Percentiles rank a stretch among this genome's conserved stretches.
Conservation (phyloP, 1,140 invertebrate genomes). For the Zaprionus tsacasi region DNA sequence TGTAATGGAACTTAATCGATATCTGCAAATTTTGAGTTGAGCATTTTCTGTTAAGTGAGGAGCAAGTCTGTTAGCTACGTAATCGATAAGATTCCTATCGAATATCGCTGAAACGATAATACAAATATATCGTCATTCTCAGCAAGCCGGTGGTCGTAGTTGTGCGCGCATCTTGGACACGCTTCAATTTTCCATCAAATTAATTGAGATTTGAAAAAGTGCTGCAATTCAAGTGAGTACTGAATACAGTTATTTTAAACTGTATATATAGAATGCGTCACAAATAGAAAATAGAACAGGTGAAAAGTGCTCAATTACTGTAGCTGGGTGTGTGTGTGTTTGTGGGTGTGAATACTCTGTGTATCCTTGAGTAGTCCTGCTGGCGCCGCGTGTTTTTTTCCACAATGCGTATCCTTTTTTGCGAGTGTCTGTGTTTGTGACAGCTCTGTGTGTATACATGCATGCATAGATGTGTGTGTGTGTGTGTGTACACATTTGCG, state of each 20-base stretch:
- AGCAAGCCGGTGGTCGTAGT: conserved; percentile 61
- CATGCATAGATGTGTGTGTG: not conserved
- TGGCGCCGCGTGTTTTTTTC: conserved; percentile 75
- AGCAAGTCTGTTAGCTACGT: not conserved
- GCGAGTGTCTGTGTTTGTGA: conserved; percentile 7
- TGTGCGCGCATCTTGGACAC: conserved; percentile 68
- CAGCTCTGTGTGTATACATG: conserved; percentile 35
- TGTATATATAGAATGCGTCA: not conserved
- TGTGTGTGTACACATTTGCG: conserved; percentile 35
- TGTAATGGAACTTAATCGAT: not conserved
- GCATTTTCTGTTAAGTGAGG: not conserved
- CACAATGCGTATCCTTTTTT: conserved; percentile 26
- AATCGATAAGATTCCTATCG: not conserved
- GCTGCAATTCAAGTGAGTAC: conserved; percentile 76
- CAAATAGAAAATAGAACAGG: not conserved
- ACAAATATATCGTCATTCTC: conserved; percentile 27
- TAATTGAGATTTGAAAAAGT: conserved; percentile 74
- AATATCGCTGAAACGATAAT: conserved; percentile 12
- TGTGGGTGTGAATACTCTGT: conserved; percentile 34
- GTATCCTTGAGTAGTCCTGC: conserved; percentile 74
- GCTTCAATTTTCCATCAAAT: conserved; percentile 68
- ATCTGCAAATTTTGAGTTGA: not conserved
- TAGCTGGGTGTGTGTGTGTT: conserved; percentile 14
- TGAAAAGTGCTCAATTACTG: conserved; percentile 1
- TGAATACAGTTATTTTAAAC: conserved; percentile 4